A percentile compares a stretch with the other conserved stretches of the same genome.
Evolutionary conservation across 1,140 invertebrate species (phyloP).

Genomic region (Aricia agestis): DNA sequence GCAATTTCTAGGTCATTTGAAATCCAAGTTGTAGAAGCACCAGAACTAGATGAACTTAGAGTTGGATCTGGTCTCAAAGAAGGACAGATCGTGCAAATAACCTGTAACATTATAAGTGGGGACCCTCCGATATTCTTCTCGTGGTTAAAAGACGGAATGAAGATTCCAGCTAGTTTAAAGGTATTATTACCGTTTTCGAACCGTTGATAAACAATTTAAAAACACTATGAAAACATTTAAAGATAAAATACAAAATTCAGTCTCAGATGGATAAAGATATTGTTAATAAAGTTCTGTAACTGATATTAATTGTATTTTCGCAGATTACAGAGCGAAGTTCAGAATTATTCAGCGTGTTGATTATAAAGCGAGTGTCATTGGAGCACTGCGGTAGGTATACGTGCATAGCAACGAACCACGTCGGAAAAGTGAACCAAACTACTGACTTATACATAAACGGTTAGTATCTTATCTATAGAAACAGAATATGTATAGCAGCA

Average conservation of each 20-base stretch:
- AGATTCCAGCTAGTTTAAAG: constrained; percentile 81
- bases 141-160: constrained; percentile 91
- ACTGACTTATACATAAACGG: constrained; percentile 90
- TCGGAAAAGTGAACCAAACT: constrained; percentile 89
- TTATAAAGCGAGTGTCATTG: constrained; percentile 85
- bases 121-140: constrained; percentile 92
- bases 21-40: constrained; percentile 85
- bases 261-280: too few relatives aligned
- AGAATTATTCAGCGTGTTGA: constrained; percentile 84
- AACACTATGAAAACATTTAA: too few relatives aligned
- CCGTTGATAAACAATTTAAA: too few relatives aligned
- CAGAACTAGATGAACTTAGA: constrained; percentile 78
- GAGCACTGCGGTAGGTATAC: constrained; percentile 91
- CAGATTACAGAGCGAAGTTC: constrained; percentile 82
- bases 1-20: constrained; percentile 73
- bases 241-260: too few relatives aligned
- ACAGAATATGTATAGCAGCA: too few relatives aligned
- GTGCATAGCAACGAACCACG: constrained; percentile 89
- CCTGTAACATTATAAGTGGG: constrained; percentile 93
- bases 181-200: constrained; percentile 52
- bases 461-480: constrained; percentile 51
- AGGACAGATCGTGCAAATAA: constrained; percentile 91
- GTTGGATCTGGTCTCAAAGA: constrained; percentile 84
- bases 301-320: constrained; percentile 18
- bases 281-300: too few relatives aligned